phyloP scores from a whole-genome alignment of 2,113 vertebrate genomes.

The Lota lota region DNA sequence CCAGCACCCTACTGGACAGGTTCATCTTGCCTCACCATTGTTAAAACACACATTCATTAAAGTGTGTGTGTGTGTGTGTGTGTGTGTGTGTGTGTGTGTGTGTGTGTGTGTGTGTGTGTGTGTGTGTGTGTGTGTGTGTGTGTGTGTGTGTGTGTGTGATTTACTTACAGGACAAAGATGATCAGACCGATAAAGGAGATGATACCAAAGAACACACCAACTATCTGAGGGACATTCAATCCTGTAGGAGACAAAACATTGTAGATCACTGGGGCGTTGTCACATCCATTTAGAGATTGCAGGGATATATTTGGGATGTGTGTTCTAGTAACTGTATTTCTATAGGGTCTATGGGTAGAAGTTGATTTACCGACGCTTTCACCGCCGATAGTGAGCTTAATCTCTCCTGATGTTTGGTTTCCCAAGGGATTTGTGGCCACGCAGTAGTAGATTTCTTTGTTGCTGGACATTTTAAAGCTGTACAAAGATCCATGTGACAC shows the following conservation, averaged over 20 bases:
- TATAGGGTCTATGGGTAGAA: background rate
- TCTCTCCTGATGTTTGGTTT: background rate
- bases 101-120: too few relatives aligned
- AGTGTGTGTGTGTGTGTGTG: too few relatives aligned
- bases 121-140: too few relatives aligned
- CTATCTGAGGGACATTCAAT: background rate
- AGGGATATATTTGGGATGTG: background rate
- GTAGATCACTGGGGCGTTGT: background rate
- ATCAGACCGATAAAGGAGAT: conserved; percentile 1
- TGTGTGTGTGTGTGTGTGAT: background rate
- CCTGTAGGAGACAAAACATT: background rate
- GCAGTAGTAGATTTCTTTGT: conserved; percentile 32
- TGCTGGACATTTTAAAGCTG: conserved; percentile 9
- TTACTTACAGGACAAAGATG: conserved; percentile 8
- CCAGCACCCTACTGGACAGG: too few relatives aligned
- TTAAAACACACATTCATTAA: too few relatives aligned
- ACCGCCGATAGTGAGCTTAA: conserved; percentile 5
- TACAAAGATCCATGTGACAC: conserved; percentile 20
- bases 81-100: too few relatives aligned
- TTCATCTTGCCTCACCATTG: too few relatives aligned
- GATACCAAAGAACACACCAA: conserved; percentile 7
- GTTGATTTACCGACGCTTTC: background rate
- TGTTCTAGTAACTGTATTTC: background rate
- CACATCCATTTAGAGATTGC: background rate
- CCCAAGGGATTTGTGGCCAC: conserved; percentile 36